Evolutionary conservation across 2,888 invertebrate genomes (phyloP).

Genomic region (Tenthredo mesomela): DNA sequence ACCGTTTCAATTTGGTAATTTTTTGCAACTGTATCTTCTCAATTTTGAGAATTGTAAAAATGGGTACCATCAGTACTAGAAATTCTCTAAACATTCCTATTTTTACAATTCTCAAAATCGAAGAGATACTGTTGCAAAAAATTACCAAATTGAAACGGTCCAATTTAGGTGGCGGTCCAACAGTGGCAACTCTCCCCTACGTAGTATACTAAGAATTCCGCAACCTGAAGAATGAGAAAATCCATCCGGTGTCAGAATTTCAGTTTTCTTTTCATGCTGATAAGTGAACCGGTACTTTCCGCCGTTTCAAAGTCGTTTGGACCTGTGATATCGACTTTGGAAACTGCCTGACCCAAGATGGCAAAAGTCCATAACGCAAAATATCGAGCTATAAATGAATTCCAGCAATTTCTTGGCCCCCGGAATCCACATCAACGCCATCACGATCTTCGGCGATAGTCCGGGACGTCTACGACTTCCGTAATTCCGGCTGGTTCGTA

Average conservation of each 20-base stretch:
- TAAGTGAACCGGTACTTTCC: background rate
- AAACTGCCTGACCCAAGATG: background rate
- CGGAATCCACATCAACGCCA: conserved; percentile 82
- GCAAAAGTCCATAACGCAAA: background rate
- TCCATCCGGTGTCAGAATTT: background rate
- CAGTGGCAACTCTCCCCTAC: too few relatives aligned
- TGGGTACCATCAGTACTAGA: too few relatives aligned
- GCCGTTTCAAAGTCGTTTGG: background rate
- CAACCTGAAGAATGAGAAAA: background rate
- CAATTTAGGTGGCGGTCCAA: too few relatives aligned
- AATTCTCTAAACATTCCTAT: too few relatives aligned
- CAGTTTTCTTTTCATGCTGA: background rate
- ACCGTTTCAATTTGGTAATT: too few relatives aligned
- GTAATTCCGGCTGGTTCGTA: conserved; percentile 97
- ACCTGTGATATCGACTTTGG: background rate
- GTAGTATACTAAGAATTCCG: background rate
- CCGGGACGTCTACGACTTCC: conserved; percentile 94
- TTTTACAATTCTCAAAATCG: too few relatives aligned
- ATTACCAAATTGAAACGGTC: too few relatives aligned
- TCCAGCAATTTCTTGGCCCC: conserved; percentile 90
- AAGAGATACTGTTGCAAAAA: too few relatives aligned
- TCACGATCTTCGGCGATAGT: conserved; percentile 87
- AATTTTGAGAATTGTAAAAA: too few relatives aligned
- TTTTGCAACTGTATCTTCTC: too few relatives aligned
- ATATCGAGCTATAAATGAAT: background rate